These are phyloP conservation scores for human (Homo sapiens) DNA, from an alignment of 2,113 vertebrate species.

Conservation along the genomic window GRCh38 chr12:129722001-129722500, in stretches of 20 bases:
- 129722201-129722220: not conserved
- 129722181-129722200: not conserved
- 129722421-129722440: not conserved
- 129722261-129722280: not conserved
- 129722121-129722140: not conserved
- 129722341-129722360: not conserved
- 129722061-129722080: not conserved
- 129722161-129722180: not conserved
- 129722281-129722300: fast-evolving
- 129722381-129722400: not conserved
- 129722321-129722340: not conserved
- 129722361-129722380: not conserved
- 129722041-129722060: too few relatives aligned
- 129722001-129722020: not conserved
- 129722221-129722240: fast-evolving
- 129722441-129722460: not conserved
- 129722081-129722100: not conserved
- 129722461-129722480: not conserved
- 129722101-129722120: fast-evolving
- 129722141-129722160: not conserved
- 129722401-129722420: not conserved
- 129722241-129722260: fast-evolving
- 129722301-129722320: fast-evolving
- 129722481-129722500: not conserved
- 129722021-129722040: too few relatives aligned